phyloP scores from a whole-genome alignment of 2,888 invertebrate species.

The Agrotis segetum region DNA sequence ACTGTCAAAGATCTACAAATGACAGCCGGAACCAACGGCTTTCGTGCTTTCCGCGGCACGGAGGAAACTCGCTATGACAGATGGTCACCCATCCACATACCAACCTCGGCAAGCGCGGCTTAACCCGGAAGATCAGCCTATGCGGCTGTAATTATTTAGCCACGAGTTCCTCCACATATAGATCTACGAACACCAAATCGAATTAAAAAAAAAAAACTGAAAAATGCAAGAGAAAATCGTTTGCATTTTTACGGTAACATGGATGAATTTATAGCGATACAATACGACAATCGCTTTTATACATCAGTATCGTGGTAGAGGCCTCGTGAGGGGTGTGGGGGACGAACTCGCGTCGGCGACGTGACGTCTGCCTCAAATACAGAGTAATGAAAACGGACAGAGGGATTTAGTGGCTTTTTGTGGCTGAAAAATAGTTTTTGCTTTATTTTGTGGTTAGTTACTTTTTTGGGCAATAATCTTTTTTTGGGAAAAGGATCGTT shows the following conservation, averaged over 20 bases:
- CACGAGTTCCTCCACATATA: too few relatives aligned
- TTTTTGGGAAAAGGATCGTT: neutral
- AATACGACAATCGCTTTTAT: slow-evolving; percentile 24
- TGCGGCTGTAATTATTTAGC: too few relatives aligned
- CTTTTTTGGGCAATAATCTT: neutral
- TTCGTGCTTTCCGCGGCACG: too few relatives aligned
- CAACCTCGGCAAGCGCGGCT: too few relatives aligned
- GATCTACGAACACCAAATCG: too few relatives aligned
- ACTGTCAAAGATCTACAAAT: too few relatives aligned
- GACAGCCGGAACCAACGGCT: too few relatives aligned
- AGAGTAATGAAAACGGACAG: slow-evolving; percentile 67
- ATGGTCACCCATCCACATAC: too few relatives aligned
- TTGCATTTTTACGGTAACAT: slow-evolving; percentile 18
- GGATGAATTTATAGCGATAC: slow-evolving; percentile 43
- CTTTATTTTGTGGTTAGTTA: slow-evolving; percentile 9
- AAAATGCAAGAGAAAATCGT: neutral
- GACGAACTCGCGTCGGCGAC: slow-evolving; percentile 73
- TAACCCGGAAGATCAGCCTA: too few relatives aligned
- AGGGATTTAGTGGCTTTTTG: slow-evolving; percentile 29
- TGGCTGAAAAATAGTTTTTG: slow-evolving; percentile 29
- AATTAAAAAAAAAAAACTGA: neutral
- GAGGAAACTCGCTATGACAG: too few relatives aligned
- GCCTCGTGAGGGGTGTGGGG: slow-evolving; percentile 65
- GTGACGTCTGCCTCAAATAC: slow-evolving; percentile 71
- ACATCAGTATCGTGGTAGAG: slow-evolving; percentile 63